A percentile compares a stretch with the other conserved stretches of the same genome.
Evolutionary conservation across 2,888 invertebrate genomes (phyloP).

Genomic region (Gastracanthus pulcherrimus): DNA sequence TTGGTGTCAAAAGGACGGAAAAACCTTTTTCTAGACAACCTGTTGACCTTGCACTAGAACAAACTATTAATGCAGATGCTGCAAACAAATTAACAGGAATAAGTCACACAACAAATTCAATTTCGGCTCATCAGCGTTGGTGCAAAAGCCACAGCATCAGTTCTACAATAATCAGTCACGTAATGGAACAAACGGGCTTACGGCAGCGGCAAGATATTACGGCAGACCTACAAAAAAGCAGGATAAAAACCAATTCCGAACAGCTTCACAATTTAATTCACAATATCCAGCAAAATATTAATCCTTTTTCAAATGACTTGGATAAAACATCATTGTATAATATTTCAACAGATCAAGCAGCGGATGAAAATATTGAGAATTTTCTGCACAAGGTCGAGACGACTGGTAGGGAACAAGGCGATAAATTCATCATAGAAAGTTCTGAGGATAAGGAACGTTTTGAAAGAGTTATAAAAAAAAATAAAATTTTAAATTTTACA

Average conservation of each 20-base stretch:
- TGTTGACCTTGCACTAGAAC: slow-evolving; percentile 61
- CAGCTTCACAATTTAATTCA: slow-evolving; percentile 26
- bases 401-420: neutral
- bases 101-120: neutral
- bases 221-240: slow-evolving; percentile 58
- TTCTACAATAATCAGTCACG: slow-evolving; percentile 61
- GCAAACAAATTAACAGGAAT: neutral
- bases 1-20: neutral
- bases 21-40: neutral
- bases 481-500: slow-evolving; percentile 58
- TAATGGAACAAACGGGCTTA: slow-evolving; percentile 61
- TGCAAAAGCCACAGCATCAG: slow-evolving; percentile 51
- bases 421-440: neutral
- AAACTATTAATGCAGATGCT: slow-evolving; percentile 51
- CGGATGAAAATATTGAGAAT: neutral
- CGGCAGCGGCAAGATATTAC: slow-evolving; percentile 63
- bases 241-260: slow-evolving; percentile 55
- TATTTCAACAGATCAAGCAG: slow-evolving; percentile 37
- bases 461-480: slow-evolving; percentile 54
- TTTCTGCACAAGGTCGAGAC: slow-evolving; percentile 11
- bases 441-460: neutral
- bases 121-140: slow-evolving; percentile 50
- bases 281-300: neutral
- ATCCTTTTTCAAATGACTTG: slow-evolving; percentile 23
- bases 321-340: slow-evolving; percentile 19